Conservation (phyloP, 1,140 invertebrate genomes). For the Zaprionus inermis region DNA sequence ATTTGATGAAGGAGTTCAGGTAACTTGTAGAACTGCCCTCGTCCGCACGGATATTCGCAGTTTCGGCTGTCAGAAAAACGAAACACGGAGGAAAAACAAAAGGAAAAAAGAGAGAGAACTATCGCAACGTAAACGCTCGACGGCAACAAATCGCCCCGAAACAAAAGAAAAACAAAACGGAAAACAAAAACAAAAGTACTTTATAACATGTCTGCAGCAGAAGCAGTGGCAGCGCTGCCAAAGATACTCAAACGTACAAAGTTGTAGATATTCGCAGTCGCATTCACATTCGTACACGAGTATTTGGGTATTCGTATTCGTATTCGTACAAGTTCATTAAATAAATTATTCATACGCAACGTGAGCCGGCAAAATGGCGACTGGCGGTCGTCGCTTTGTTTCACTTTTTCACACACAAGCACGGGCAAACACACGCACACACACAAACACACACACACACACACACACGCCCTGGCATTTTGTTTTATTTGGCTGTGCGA, state of each 20-base stretch:
- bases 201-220: conserved; percentile 72
- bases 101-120: conserved; percentile 48
- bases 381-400: conserved; percentile 64
- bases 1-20: no score
- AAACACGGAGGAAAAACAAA: conserved; percentile 5
- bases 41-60: conserved; percentile 34
- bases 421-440: not conserved
- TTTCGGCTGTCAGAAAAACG: conserved; percentile 62
- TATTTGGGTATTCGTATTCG: conserved; percentile 17
- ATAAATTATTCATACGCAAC: conserved; percentile 84
- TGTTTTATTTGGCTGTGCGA: conserved; percentile 78
- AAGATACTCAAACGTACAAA: conserved; percentile 55
- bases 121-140: conserved; percentile 64
- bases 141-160: conserved; percentile 73
- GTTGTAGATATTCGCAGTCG: conserved; percentile 35
- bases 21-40: conserved; percentile 8
- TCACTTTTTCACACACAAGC: conserved; percentile 56
- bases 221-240: conserved; percentile 29
- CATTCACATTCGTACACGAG: conserved; percentile 16
- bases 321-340: conserved; percentile 77
- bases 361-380: conserved; percentile 76
- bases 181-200: conserved; percentile 61
- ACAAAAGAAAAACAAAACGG: conserved; percentile 68
- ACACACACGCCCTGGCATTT: conserved; percentile 50
- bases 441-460: conserved; percentile 3